Evolutionary conservation across 2,797 vertebrate genomes (phyloP), one percentile per base, ranked within the genome.

Genomic region (Periophthalmus magnuspinnatus): DNA sequence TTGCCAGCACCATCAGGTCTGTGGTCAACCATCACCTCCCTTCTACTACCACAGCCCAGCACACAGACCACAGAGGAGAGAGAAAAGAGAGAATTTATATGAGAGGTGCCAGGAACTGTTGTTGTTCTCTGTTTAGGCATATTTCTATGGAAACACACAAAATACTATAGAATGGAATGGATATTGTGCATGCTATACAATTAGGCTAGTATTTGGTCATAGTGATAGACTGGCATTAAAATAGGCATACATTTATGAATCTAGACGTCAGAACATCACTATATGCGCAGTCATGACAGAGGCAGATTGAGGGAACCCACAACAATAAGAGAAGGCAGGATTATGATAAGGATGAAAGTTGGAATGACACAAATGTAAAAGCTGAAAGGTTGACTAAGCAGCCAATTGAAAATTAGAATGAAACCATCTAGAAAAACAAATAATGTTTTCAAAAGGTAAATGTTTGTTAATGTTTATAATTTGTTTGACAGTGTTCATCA

Each of bases 61-160:
- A 7, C n/a, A 79, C 77, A 58, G 13, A 8, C 57, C 75, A 72
- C 86, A 77, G 70, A 24, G 76, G 86, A 89, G n/a, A n/a, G 84
- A 73, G 77, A 59, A 50, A 85, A 84, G 86, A 83, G 81, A 88
- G 82, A 83, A 86, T 89, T 85, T 90, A 86, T 85, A 88, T 81
- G 83, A 84, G 86, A 90, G 89, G 84, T 90, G 84, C 84, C 90
- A 84, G 84, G 77, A 90, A 90, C 76, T 82, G 86, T 86, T 88
- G 88, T 89, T 89, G 88, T 76, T 78, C 79, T 77, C 78, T 90
- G 88, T 90, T 86, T 86, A 63, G 80, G 62, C 84, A 72, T 70
- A 85, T 82, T 89, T 74, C 86, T 86, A 89, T 88, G 86, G 87
- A 87, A 76, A 91, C 89, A 75, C 71, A 87, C 84, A 86, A 76